Percentiles rank a stretch among this genome's conserved stretches.
Conservation (phyloP, 2,888 invertebrate species). For the Agrochola lota region DNA sequence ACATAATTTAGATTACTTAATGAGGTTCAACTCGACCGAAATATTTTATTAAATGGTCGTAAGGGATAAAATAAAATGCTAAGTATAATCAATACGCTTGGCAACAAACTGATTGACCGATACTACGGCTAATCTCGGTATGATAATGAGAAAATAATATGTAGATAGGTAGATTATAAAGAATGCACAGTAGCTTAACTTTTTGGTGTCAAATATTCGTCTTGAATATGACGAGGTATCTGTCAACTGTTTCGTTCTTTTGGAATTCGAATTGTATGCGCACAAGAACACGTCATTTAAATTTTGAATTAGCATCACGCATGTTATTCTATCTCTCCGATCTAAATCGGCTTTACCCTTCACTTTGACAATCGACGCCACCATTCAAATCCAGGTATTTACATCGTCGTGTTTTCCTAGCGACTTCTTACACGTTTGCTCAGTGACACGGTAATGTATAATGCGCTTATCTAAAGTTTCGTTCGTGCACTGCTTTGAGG, state of each 20-base stretch:
- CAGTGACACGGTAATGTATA: slow-evolving; percentile 74
- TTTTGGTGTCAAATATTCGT: slow-evolving; percentile 36
- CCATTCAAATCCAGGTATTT: slow-evolving; percentile 62
- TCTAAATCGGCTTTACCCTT: slow-evolving; percentile 87
- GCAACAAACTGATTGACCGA: slow-evolving; percentile 22
- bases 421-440: slow-evolving; percentile 40
- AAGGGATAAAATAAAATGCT: slow-evolving; percentile 5
- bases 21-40: slow-evolving; percentile 44
- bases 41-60: slow-evolving; percentile 23
- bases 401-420: slow-evolving; percentile 63
- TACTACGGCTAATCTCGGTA: slow-evolving; percentile 20
- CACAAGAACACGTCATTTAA: slow-evolving; percentile 76
- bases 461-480: slow-evolving; percentile 50
- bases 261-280: slow-evolving; percentile 78
- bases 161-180: background rate
- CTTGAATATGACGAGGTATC: slow-evolving; percentile 68
- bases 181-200: slow-evolving; percentile 14
- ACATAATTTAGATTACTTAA: slow-evolving; percentile 54
- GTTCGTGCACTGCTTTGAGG: slow-evolving; percentile 31
- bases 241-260: slow-evolving; percentile 76
- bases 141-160: slow-evolving; percentile 24
- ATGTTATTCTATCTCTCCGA: slow-evolving; percentile 80
- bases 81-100: slow-evolving; percentile 3
- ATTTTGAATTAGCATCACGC: slow-evolving; percentile 85
- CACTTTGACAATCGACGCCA: slow-evolving; percentile 69